phyloP scores from a whole-genome alignment of 2,888 invertebrate genomes.

The Allygus modestus region DNA sequence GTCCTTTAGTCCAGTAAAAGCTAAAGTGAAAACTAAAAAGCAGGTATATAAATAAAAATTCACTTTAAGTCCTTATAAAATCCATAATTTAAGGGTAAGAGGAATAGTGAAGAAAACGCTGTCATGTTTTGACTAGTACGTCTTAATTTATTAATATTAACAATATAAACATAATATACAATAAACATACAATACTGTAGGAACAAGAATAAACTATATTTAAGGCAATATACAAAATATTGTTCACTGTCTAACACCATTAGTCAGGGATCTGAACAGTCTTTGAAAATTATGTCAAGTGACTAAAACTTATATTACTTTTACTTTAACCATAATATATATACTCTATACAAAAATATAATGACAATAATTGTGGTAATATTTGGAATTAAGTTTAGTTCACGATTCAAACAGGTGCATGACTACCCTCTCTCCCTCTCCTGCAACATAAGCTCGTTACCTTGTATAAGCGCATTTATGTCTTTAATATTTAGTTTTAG shows the following conservation, averaged over 20 bases:
- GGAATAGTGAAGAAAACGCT: neutral
- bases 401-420: too few species aligned
- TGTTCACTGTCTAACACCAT: neutral
- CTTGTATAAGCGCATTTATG: neutral
- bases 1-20: too few species aligned
- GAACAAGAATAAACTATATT: conserved; percentile 8
- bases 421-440: too few species aligned
- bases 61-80: too few species aligned
- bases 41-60: too few species aligned
- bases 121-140: neutral
- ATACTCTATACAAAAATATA: neutral
- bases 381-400: neutral
- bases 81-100: neutral
- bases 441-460: neutral
- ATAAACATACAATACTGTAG: conserved; percentile 12
- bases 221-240: neutral
- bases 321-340: neutral
- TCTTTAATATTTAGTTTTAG: neutral
- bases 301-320: neutral
- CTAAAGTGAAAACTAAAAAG: too few species aligned
- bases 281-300: too few species aligned
- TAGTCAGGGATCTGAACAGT: neutral
- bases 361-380: neutral
- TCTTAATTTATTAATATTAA: conserved; percentile 10
- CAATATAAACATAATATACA: conserved; percentile 28